Conservation (phyloP, 2,888 invertebrate genomes). For the Ochropleura plecta region DNA sequence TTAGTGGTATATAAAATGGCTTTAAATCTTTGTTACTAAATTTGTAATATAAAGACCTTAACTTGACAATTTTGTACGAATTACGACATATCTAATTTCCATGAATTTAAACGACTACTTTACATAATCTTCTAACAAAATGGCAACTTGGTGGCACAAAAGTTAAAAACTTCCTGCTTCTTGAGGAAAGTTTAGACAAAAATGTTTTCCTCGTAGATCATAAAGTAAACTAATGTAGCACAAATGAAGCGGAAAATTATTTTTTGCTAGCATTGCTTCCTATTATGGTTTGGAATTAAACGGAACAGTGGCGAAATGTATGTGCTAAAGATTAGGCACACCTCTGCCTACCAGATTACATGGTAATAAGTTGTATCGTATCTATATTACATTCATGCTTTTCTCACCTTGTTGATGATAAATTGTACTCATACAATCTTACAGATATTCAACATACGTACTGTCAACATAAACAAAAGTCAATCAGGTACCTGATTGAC, state of each 20-base stretch:
- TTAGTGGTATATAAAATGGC: too few relatives aligned
- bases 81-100: not conserved
- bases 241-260: not conserved
- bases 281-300: not conserved
- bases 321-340: not conserved
- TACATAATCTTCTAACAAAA: not conserved
- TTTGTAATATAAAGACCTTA: not conserved
- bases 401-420: not conserved
- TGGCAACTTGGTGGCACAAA: not conserved
- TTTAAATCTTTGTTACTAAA: not conserved
- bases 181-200: slow-evolving; percentile 22
- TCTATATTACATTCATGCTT: not conserved
- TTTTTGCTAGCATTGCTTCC: not conserved
- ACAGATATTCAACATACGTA: not conserved
- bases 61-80: not conserved
- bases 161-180: not conserved
- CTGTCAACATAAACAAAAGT: not conserved
- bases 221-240: not conserved
- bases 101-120: not conserved
- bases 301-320: not conserved
- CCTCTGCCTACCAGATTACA: not conserved
- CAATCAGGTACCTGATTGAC: too few relatives aligned
- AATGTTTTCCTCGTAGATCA: slow-evolving; percentile 29
- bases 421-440: not conserved
- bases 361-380: not conserved